Conservation (phyloP, 2,113 vertebrate species). For the Gobius niger region DNA sequence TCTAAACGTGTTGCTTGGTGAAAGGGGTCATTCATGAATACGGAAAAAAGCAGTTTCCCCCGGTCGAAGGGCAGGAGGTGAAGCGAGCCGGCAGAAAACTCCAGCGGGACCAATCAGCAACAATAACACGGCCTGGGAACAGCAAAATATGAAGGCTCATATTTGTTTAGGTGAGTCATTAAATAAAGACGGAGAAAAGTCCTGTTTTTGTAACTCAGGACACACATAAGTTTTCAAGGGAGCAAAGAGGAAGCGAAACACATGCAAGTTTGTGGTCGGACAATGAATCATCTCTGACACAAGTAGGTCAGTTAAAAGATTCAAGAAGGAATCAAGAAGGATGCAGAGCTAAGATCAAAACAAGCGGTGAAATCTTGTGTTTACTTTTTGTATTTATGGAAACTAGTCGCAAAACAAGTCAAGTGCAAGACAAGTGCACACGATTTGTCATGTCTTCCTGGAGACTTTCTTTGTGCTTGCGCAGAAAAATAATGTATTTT, state of each 20-base stretch:
- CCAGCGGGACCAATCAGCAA: background rate
- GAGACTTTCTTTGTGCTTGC: too few species aligned
- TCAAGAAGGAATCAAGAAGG: background rate
- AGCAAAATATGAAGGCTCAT: background rate
- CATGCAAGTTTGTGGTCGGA: background rate
- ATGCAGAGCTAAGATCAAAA: background rate
- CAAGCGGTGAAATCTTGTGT: background rate
- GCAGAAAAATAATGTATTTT: background rate
- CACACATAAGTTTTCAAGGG: slow-evolving; percentile 13
- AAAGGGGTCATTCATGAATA: slow-evolving; percentile 15
- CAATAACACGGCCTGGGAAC: slow-evolving; percentile 5
- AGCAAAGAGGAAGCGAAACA: slow-evolving; percentile 8
- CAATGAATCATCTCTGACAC: slow-evolving; percentile 5
- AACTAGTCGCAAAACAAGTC: background rate
- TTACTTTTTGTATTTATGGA: slow-evolving; percentile 8
- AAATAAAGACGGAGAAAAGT: background rate
- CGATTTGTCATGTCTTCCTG: too few species aligned
- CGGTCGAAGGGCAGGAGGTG: background rate
- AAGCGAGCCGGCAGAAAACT: background rate
- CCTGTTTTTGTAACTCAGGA: background rate
- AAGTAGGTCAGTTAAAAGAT: slow-evolving; percentile 1
- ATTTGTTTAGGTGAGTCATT: background rate
- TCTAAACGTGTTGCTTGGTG: slow-evolving; percentile 6
- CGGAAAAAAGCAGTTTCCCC: background rate
- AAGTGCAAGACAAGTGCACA: background rate